Conservation (phyloP, 2,888 invertebrate species). For the Pimpla rufipes region DNA sequence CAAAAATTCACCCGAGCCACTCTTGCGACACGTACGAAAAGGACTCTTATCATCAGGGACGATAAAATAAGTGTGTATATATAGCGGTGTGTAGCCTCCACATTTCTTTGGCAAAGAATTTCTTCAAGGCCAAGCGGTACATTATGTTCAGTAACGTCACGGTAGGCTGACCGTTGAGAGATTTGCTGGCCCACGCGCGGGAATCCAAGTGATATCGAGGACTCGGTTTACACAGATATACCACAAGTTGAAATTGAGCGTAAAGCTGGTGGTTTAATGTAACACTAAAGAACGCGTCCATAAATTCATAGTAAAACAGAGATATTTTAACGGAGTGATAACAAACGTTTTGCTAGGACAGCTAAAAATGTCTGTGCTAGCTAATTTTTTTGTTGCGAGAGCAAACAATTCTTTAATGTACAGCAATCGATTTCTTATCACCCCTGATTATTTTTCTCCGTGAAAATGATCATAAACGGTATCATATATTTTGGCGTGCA, state of each 20-base stretch:
- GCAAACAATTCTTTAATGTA: too few relatives aligned
- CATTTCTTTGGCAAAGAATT: slow-evolving; percentile 13
- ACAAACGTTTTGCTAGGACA: too few relatives aligned
- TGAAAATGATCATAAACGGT: too few relatives aligned
- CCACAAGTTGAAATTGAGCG: not conserved
- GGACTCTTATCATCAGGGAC: not conserved
- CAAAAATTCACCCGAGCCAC: too few relatives aligned
- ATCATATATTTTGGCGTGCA: not conserved
- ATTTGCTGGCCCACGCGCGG: slow-evolving; percentile 22
- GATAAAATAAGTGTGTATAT: slow-evolving; percentile 11
- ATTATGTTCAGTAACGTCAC: slow-evolving; percentile 26
- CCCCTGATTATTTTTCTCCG: too few relatives aligned
- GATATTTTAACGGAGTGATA: too few relatives aligned
- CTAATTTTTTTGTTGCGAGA: too few relatives aligned
- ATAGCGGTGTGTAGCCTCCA: not conserved
- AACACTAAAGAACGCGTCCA: too few relatives aligned
- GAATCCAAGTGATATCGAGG: slow-evolving; percentile 11
- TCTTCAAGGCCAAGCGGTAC: slow-evolving; percentile 29
- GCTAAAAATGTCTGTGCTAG: too few relatives aligned
- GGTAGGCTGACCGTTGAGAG: slow-evolving; percentile 32
- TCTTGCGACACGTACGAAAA: not conserved
- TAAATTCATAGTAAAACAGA: too few relatives aligned
- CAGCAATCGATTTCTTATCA: too few relatives aligned
- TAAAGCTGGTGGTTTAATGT: not conserved
- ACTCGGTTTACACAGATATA: not conserved